Evolutionary conservation across 2,797 vertebrate species (phyloP), one percentile per base, ranked within the genome.

Genomic region (Brotogeris chrysoptera): DNA sequence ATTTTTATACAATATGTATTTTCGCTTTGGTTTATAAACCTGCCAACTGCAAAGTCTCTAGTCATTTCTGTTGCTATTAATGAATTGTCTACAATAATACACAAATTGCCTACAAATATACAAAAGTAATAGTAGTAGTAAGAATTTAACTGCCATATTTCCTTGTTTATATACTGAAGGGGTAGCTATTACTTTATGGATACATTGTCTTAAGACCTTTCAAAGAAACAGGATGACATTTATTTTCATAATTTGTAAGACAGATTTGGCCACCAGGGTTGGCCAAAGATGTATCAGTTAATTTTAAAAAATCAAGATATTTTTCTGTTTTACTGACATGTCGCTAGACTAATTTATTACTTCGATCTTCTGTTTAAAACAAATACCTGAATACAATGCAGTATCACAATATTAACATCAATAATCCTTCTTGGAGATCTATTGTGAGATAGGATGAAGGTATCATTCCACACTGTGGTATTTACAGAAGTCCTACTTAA

Each of bases 401-500:
- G n/a, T 64, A 34, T 39, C 12, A 36, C 6, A 46, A 4, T 10
- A 64, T 16, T 41, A 50, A 66, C 0, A 0, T 28, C 39, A 71
- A 8, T 21, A 79, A 46, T 27, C 6, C 10, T 87, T 78, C 57
- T 49, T 24, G 85, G 65, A 88, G 13, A 19, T 34, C 16, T 78
- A 4, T 13, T 43, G 13, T 44, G 17, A 49, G 13, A 34, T 64
- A 44, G 52, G n/a, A 78, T 55, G 30, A 90, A 79, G 19, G 3
- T 59, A 24, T 32, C 46, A 34, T 32, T 80, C 25, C 11, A 92
- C 36, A 9, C 11, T 68, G 28, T 4, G 71, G 8, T 38, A 72
- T n/a, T 53, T 79, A 60, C 16, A 11, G 34, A 87, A 80, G 18
- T 32, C 24, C 13, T 78, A 3, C 68, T 74, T 78, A 71, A 78